A percentile compares a stretch with the other conserved stretches of the same genome.
Conservation (phyloP, 2,113 vertebrate species). For the Oreochromis spilurus region DNA sequence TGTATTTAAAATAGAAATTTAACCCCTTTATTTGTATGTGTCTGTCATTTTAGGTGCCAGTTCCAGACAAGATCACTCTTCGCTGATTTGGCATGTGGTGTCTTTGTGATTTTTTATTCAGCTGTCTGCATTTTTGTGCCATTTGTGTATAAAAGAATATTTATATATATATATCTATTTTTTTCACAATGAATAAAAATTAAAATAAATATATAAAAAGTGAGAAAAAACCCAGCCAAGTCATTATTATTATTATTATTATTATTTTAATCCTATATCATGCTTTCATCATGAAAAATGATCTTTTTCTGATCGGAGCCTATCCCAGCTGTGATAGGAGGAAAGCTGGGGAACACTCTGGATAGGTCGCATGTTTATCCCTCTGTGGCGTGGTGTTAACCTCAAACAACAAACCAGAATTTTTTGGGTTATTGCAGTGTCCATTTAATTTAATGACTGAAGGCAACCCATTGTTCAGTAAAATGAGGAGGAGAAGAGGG, state of each 20-base stretch:
- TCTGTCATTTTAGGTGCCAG: conserved; percentile 45
- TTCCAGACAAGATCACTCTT: background rate
- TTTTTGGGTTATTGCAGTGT: background rate
- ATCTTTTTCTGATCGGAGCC: background rate
- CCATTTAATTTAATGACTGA: background rate
- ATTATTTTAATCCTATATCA: background rate
- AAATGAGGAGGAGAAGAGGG: background rate
- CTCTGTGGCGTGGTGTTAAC: background rate
- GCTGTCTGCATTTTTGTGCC: background rate
- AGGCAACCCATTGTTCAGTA: background rate
- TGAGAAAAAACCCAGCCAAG: accelerated
- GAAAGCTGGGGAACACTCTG: background rate
- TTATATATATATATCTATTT: background rate
- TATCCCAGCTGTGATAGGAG: background rate
- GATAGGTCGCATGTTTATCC: background rate
- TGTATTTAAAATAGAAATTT: background rate
- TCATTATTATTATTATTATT: background rate
- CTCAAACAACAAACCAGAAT: background rate
- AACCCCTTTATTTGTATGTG: background rate
- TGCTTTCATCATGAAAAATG: background rate
- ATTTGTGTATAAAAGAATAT: background rate
- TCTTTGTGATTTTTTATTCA: background rate
- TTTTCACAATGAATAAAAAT: background rate
- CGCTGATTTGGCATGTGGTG: background rate
- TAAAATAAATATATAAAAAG: background rate